Conservation (phyloP, 2,797 vertebrate genomes). For the Cyclura pinguis region DNA sequence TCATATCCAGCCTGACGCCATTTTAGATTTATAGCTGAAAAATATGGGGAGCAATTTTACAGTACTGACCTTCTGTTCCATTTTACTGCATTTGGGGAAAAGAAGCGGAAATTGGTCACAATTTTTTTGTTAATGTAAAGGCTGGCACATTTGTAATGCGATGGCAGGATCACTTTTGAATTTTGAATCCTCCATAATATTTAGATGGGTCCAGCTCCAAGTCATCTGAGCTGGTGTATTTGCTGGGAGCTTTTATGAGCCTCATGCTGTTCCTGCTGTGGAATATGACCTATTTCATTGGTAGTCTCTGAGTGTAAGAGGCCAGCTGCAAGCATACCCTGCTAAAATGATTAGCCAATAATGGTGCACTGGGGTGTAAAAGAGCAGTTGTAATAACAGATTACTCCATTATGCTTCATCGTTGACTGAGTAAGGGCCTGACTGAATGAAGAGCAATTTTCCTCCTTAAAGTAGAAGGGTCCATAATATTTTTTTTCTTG, state of each 20-base stretch:
- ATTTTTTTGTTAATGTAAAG: constrained; percentile 28
- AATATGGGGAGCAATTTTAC: constrained; percentile 41
- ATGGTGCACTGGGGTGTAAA: constrained; percentile 40
- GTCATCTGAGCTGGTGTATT: constrained; percentile 7
- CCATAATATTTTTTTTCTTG: constrained; percentile 12
- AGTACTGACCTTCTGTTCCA: not conserved
- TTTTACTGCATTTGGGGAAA: constrained; percentile 36
- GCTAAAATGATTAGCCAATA: constrained; percentile 49
- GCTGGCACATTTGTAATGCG: constrained; percentile 41
- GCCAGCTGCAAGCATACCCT: constrained; percentile 13
- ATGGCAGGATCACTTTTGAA: constrained; percentile 46
- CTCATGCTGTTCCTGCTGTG: constrained; percentile 42
- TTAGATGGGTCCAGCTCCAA: constrained; percentile 33
- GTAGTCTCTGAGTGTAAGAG: constrained; percentile 40
- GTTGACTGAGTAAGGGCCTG: constrained; percentile 29
- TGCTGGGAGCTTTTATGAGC: constrained; percentile 26
- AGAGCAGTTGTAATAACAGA: constrained; percentile 42
- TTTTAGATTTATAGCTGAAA: constrained; percentile 46
- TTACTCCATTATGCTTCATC: constrained; percentile 41
- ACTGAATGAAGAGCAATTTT: constrained; percentile 26
- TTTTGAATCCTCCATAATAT: constrained; percentile 32
- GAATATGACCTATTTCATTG: constrained; percentile 37
- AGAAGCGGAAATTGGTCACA: constrained; percentile 36
- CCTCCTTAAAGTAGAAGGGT: constrained; percentile 22
- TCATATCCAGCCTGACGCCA: constrained; percentile 9